Base-by-base conservation (phyloP, 1,140 invertebrate species). In the Atta colombica region DNA sequence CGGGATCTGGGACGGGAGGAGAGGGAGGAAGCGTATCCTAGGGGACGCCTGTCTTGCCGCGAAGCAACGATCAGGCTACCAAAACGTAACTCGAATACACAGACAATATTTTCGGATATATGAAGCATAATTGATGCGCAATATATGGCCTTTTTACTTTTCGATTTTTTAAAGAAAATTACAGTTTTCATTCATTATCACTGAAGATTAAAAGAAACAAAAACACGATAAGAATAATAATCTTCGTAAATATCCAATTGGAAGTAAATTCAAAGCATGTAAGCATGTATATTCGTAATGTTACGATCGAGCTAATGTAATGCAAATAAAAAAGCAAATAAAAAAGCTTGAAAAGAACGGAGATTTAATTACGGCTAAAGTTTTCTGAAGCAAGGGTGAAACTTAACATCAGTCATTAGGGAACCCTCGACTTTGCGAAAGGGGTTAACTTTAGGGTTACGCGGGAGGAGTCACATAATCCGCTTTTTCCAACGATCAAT, bases 11-110 rank as follows among this genome's bases (percentile, higher is more conserved):
- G 88, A 89, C 65, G 89, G 77, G 88, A 88, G 77, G 80, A 87
- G 85, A 51, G 85, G 68, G 90, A 91, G 68, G 51, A 85, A 93
- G 91, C 90, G 90, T 93, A 94, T 94, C 93, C 94, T 93, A 88
- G 91, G 93, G 93, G 92, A 94, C 93, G 93, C 88, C 86, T 88
- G 88, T 88, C 81, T 87, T 87, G 72, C 88, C 85, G 63, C 78
- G 68, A 85, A 89, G 82, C 89, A 88, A 86, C 87, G 89, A 88
- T 90, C 89, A 66, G 65, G 58, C 68, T 90, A 78, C 69, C 81
- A 74, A 85, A 90, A 89, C 72, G 71, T 90, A 87, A 86, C 55
- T 87, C 78, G 25, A 69, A 74, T 74, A 63, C 35, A 84, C 61
- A 63, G 53, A 68, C 63, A 63, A 80, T 80, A 88, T 91, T 88